A percentile compares a stretch with the other conserved stretches of the same genome.
phyloP scores from a whole-genome alignment of 2,888 invertebrate species.

The Trachelus stipa region DNA sequence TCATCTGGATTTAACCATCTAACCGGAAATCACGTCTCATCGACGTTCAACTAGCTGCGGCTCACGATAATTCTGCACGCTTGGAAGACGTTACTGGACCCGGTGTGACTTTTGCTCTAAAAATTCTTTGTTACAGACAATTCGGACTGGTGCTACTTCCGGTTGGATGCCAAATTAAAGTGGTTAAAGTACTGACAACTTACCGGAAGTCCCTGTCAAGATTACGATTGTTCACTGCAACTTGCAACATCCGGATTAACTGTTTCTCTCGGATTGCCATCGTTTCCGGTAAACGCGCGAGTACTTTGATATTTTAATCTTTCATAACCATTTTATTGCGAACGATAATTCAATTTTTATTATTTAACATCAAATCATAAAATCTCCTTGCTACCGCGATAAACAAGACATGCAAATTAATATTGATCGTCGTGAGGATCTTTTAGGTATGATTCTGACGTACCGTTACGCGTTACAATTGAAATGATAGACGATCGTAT shows the following conservation, averaged over 20 bases:
- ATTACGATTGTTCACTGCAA: not conserved
- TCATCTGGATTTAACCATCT: not conserved
- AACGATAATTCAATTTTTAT: not conserved
- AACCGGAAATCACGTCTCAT: no score
- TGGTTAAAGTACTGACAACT: not conserved
- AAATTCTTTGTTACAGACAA: no score
- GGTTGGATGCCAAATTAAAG: no score
- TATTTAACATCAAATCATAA: not conserved
- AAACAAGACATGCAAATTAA: not conserved
- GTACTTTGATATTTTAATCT: not conserved
- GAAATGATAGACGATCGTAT: not conserved
- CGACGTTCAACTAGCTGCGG: no score
- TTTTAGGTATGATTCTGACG: not conserved
- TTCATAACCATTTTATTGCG: not conserved
- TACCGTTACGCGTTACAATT: conserved; percentile 4
- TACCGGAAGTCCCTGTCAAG: conserved; percentile 7
- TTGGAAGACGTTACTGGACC: no score
- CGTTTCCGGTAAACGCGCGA: not conserved
- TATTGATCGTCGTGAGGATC: not conserved
- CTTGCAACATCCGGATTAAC: conserved; percentile 3
- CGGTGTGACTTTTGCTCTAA: no score
- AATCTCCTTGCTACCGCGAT: not conserved
- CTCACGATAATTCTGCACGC: no score
- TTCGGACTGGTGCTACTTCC: no score
- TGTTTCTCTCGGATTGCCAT: not conserved